Evolutionary conservation across 2,888 invertebrate genomes (phyloP).

Genomic region (Eremobia ochroleuca): DNA sequence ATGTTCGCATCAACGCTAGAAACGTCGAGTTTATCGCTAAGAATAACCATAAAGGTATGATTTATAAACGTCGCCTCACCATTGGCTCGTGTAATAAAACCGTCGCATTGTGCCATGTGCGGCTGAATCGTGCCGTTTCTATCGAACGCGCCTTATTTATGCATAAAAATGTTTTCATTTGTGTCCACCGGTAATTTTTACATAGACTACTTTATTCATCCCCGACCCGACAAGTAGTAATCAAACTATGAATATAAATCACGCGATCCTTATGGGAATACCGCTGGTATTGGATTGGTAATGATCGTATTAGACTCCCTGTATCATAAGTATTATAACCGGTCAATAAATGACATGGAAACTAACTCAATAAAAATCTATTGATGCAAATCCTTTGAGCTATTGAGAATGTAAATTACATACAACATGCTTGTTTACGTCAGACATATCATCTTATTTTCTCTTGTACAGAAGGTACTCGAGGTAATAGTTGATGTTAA

Average conservation of each 20-base stretch:
- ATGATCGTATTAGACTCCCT: constrained; percentile 30
- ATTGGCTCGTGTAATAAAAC: constrained; percentile 83
- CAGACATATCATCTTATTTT: constrained; percentile 50
- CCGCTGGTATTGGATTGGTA: constrained; percentile 18
- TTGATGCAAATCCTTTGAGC: constrained; percentile 55
- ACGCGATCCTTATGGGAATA: constrained; percentile 24
- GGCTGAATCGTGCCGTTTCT: constrained; percentile 76
- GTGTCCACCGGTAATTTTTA: constrained; percentile 58
- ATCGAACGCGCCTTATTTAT: constrained; percentile 75
- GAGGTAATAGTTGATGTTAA: constrained; percentile 21
- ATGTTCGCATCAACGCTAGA: constrained; percentile 66
- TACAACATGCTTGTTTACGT: constrained; percentile 48
- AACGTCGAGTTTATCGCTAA: constrained; percentile 82
- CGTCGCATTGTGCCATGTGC: constrained; percentile 78
- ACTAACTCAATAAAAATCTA: constrained; percentile 59
- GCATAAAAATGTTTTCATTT: constrained; percentile 67
- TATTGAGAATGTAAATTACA: constrained; percentile 56
- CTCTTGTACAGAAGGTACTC: constrained; percentile 33
- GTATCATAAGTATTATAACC: constrained; percentile 23
- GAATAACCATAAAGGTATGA: constrained; percentile 87
- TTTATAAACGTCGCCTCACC: constrained; percentile 85
- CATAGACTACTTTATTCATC: constrained; percentile 51
- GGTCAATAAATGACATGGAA: constrained; percentile 53
- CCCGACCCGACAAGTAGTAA: constrained; percentile 35
- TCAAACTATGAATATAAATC: constrained; percentile 46